phyloP scores from a whole-genome alignment of 2,797 vertebrate species.

The Peromyscus nudipes region DNA sequence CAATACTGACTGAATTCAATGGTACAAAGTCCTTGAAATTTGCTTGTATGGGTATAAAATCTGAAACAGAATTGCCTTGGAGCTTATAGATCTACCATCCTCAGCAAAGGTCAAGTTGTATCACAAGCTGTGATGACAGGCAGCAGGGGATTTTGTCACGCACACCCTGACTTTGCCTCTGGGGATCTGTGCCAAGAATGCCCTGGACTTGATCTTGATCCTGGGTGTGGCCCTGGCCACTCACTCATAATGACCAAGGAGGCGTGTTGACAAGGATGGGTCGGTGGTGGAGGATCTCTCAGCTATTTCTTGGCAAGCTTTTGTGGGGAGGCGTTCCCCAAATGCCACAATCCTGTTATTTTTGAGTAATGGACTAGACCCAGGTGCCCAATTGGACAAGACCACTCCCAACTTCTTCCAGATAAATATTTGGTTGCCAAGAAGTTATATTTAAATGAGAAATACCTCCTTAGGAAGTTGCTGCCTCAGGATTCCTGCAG shows the following conservation, averaged over 20 bases:
- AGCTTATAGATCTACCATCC: neutral
- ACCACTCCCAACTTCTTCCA: conserved; percentile 78
- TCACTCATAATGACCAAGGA: conserved; percentile 82
- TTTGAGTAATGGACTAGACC: conserved; percentile 83
- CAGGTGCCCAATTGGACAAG: conserved; percentile 82
- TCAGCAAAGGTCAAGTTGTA: conserved; percentile 80
- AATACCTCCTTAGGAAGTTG: conserved; percentile 69
- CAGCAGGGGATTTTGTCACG: conserved; percentile 83
- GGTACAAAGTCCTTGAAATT: conserved; percentile 47
- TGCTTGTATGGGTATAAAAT: conserved; percentile 23
- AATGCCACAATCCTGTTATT: conserved; percentile 88
- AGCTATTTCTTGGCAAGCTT: conserved; percentile 85
- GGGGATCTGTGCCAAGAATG: conserved; percentile 86
- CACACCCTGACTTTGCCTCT: conserved; percentile 86
- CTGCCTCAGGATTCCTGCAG: conserved; percentile 76
- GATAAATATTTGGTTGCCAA: conserved; percentile 86
- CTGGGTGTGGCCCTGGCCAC: conserved; percentile 87
- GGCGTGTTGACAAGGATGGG: conserved; percentile 86
- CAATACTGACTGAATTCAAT: neutral
- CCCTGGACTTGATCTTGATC: conserved; percentile 88
- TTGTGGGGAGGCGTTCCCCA: conserved; percentile 82
- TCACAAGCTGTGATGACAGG: conserved; percentile 76
- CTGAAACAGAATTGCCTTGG: conserved; percentile 58
- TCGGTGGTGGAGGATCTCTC: conserved; percentile 81
- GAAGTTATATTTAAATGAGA: conserved; percentile 81